phyloP scores from a whole-genome alignment of 2,888 invertebrate species.

The Metallyticus violacea region DNA sequence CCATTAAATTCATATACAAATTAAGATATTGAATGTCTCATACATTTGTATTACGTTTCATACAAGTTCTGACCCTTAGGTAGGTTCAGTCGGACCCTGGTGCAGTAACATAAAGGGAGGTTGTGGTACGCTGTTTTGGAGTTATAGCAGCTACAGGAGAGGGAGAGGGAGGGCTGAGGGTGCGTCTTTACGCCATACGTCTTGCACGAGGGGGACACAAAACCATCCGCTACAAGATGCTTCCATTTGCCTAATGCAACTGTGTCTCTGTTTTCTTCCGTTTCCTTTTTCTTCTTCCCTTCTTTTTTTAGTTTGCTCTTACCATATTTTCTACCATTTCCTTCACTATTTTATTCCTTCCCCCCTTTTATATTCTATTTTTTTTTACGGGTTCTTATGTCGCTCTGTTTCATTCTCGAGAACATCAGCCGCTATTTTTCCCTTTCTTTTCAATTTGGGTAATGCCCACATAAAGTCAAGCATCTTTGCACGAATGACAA shows the following conservation, averaged over 20 bases:
- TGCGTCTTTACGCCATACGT: background rate
- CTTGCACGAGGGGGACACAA: background rate
- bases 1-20: too few species aligned
- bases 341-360: background rate
- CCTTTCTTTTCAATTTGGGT: constrained; percentile 32
- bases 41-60: too few species aligned
- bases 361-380: background rate
- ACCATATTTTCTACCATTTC: background rate
- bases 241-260: constrained; percentile 33
- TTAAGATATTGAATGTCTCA: too few species aligned
- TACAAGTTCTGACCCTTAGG: too few species aligned
- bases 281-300: background rate
- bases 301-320: background rate
- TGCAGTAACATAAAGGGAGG: too few species aligned
- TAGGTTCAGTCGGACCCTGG: background rate
- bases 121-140: too few species aligned
- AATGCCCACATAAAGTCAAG: constrained; percentile 30
- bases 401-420: background rate
- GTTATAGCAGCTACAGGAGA: background rate
- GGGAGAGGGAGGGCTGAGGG: too few species aligned
- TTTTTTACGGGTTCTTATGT: background rate
- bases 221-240: constrained; percentile 8
- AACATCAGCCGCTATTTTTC: background rate
- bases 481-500: constrained; percentile 31
- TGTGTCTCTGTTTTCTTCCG: constrained; percentile 8